Percentiles rank a stretch among this genome's conserved stretches.
These are phyloP conservation scores for Parnassius glacialis DNA, from an alignment of 2,888 invertebrate species.

Conservation along the genomic window DNA sequence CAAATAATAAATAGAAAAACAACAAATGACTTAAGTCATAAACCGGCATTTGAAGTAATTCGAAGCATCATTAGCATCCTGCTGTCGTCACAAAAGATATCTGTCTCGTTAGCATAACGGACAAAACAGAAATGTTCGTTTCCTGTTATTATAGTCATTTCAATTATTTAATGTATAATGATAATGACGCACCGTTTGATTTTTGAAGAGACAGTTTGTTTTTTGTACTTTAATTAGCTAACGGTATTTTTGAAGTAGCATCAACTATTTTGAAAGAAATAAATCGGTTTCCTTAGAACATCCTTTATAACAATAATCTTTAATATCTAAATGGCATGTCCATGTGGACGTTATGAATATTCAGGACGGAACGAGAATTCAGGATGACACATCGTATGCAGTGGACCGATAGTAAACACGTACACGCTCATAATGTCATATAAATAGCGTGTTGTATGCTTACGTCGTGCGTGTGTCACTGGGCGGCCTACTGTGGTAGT, in stretches of 20 bases:
- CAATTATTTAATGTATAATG: background rate
- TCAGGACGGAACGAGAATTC: conserved; percentile 19
- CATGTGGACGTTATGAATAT: conserved; percentile 1
- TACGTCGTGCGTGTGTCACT: conserved; percentile 67
- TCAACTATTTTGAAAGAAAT: too few species aligned
- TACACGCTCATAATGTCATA: conserved; percentile 64
- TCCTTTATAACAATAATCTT: too few species aligned
- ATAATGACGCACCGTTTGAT: background rate
- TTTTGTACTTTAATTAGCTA: too few species aligned
- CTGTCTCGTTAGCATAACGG: background rate
- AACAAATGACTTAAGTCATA: background rate
- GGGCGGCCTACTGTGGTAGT: conserved; percentile 44
- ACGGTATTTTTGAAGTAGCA: too few species aligned
- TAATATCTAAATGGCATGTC: too few species aligned
- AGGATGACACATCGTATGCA: conserved; percentile 73
- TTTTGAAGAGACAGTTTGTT: too few species aligned
- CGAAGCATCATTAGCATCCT: background rate
- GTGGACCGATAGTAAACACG: conserved; percentile 69
- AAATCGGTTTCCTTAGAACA: too few species aligned
- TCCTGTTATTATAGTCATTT: conserved; percentile 2
- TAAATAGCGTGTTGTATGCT: conserved; percentile 72
- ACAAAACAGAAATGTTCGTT: background rate
- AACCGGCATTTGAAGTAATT: background rate
- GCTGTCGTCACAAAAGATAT: conserved; percentile 3
- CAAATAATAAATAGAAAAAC: too few species aligned